A percentile compares a stretch with the other conserved stretches of the same genome.
Conservation (phyloP, 2,113 vertebrate genomes). For the Gymnogyps californianus region DNA sequence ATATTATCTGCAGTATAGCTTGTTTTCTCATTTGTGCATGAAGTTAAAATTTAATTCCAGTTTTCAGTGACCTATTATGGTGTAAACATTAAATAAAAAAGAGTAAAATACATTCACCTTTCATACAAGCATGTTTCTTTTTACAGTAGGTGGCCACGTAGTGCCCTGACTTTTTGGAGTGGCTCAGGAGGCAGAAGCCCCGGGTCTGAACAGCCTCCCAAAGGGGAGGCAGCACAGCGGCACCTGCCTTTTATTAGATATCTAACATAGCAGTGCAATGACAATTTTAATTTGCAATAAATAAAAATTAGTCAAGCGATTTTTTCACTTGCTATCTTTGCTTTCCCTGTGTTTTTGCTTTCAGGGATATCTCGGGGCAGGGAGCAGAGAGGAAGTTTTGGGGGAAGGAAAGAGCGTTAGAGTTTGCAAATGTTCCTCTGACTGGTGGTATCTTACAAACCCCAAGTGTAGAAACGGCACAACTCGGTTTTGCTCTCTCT, state of each 20-base stretch:
- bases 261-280: not conserved
- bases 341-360: not conserved
- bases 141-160: not conserved
- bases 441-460: not conserved
- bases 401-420: not conserved
- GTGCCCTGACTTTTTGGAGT: not conserved
- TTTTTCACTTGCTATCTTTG: not conserved
- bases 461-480: not conserved
- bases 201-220: not conserved
- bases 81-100: not conserved
- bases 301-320: not conserved
- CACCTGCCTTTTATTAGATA: not conserved
- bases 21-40: not conserved
- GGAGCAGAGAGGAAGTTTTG: not conserved
- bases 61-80: not conserved
- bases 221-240: not conserved
- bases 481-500: not conserved
- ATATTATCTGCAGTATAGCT: not conserved
- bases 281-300: not conserved
- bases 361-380: accelerated
- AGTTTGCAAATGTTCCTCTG: not conserved
- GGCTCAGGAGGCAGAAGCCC: not conserved
- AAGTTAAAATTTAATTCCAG: not conserved
- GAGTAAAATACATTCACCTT: not conserved
- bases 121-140: not conserved